Evolutionary conservation across 2,797 vertebrate genomes (phyloP).

Genomic region (Orestias chungarensis): DNA sequence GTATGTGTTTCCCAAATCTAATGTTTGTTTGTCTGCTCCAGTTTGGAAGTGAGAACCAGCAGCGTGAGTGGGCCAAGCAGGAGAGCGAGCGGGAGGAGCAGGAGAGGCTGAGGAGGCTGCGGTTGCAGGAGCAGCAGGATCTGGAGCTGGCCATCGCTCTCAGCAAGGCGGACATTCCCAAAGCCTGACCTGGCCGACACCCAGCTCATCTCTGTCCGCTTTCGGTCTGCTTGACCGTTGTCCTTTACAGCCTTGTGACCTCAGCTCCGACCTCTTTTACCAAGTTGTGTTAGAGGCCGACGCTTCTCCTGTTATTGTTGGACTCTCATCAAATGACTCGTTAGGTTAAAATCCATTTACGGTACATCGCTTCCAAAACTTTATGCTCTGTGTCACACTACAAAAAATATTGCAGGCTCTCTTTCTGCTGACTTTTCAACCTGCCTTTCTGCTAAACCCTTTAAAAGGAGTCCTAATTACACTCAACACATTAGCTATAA

Average conservation of each 20-base stretch:
- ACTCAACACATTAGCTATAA: background rate
- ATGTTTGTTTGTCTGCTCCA: conserved; percentile 55
- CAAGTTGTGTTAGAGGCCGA: conserved; percentile 49
- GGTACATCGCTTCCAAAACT: conserved; percentile 63
- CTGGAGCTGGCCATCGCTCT: conserved; percentile 94
- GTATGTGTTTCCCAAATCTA: conserved; percentile 17
- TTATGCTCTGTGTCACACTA: conserved; percentile 50
- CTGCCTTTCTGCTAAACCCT: background rate
- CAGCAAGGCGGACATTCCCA: conserved; percentile 90
- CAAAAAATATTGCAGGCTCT: conserved; percentile 44
- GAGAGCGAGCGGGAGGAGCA: conserved; percentile 93
- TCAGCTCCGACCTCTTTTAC: conserved; percentile 40
- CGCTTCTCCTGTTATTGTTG: conserved; percentile 46
- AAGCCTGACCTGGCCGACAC: conserved; percentile 70
- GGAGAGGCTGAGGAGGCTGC: conserved; percentile 86
- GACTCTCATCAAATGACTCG: conserved; percentile 56
- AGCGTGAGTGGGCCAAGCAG: conserved; percentile 94
- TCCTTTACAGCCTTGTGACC: conserved; percentile 27
- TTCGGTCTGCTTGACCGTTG: conserved; percentile 4
- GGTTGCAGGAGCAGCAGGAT: conserved; percentile 92
- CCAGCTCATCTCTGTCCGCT: conserved; percentile 15
- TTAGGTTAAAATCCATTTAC: conserved; percentile 57
- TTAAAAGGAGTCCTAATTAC: background rate
- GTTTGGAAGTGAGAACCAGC: conserved; percentile 95
- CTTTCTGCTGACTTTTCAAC: conserved; percentile 50